A percentile compares a stretch with the other conserved stretches of the same genome.
These are phyloP conservation scores for Drosophila quinaria DNA, from an alignment of 2,888 invertebrate species.

Conservation along the genomic window DNA sequence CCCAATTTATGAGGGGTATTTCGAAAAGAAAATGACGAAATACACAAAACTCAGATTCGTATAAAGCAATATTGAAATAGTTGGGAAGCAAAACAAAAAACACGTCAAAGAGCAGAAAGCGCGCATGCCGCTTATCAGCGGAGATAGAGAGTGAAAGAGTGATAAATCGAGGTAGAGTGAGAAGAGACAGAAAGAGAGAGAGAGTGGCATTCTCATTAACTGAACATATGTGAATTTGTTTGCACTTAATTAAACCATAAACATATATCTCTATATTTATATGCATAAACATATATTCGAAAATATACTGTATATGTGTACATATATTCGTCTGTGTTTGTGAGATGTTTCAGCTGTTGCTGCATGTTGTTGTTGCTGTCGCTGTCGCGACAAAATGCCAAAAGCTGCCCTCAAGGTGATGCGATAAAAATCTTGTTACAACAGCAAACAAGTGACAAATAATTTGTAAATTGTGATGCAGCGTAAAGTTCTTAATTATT, in stretches of 20 bases:
- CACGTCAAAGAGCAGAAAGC: constrained; percentile 37
- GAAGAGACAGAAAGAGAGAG: constrained; percentile 12
- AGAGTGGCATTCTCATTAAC: constrained; percentile 23
- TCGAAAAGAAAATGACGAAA: background rate
- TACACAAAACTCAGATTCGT: constrained; percentile 8
- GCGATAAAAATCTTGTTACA: constrained; percentile 54
- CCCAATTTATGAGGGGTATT: constrained; percentile 5
- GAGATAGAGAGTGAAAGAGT: constrained; percentile 29
- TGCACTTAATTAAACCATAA: constrained; percentile 49
- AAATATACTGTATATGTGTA: constrained; percentile 2
- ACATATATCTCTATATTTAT: constrained; percentile 44
- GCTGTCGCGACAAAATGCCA: constrained; percentile 39
- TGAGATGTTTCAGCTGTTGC: constrained; percentile 53
- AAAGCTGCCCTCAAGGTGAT: constrained; percentile 56
- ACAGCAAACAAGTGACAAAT: constrained; percentile 32
- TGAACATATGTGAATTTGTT: constrained; percentile 34
- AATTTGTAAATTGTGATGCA: constrained; percentile 27
- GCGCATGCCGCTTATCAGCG: constrained; percentile 56
- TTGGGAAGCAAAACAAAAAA: constrained; percentile 40
- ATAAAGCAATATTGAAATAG: constrained; percentile 17
- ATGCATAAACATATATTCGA: constrained; percentile 8
- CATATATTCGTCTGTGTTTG: constrained; percentile 3
- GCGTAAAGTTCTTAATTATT: constrained; percentile 31
- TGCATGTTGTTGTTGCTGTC: constrained; percentile 28
- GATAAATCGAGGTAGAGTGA: constrained; percentile 22